These are phyloP conservation scores for Triplophysa rosa DNA, from an alignment of 2,113 vertebrate genomes.

Conservation along the genomic window DNA sequence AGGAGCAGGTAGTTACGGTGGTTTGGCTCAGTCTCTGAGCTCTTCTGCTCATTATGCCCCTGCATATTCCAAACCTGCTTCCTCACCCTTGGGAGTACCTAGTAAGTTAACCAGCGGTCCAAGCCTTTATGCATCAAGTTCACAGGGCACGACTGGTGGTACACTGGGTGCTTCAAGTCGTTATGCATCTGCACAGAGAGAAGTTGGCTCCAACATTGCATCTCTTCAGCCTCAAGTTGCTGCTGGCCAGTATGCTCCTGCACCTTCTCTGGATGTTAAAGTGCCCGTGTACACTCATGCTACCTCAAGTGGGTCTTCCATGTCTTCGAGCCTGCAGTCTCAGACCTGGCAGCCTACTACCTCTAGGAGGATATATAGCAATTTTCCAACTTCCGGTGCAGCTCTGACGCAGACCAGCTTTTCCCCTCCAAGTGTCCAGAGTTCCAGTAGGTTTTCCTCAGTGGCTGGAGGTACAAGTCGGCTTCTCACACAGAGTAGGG, in stretches of 20 bases:
- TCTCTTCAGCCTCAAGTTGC: not conserved
- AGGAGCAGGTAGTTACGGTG: too few species aligned
- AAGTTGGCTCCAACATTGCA: not conserved
- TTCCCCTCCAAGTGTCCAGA: not conserved
- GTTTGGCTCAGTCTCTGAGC: too few species aligned
- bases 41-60: not conserved
- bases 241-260: not conserved
- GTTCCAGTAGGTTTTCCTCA: not conserved
- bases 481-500: not conserved
- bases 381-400: not conserved
- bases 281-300: not conserved
- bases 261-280: not conserved
- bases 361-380: not conserved
- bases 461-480: not conserved
- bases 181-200: not conserved
- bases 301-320: not conserved
- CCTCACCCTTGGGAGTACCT: not conserved
- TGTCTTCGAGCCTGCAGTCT: not conserved
- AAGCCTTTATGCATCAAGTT: not conserved
- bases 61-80: not conserved
- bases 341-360: not conserved
- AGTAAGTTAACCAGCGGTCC: too few species aligned
- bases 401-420: not conserved
- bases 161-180: not conserved
- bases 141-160: not conserved